phyloP scores from a whole-genome alignment of 2,113 vertebrate genomes.

The Alligator sinensis region DNA sequence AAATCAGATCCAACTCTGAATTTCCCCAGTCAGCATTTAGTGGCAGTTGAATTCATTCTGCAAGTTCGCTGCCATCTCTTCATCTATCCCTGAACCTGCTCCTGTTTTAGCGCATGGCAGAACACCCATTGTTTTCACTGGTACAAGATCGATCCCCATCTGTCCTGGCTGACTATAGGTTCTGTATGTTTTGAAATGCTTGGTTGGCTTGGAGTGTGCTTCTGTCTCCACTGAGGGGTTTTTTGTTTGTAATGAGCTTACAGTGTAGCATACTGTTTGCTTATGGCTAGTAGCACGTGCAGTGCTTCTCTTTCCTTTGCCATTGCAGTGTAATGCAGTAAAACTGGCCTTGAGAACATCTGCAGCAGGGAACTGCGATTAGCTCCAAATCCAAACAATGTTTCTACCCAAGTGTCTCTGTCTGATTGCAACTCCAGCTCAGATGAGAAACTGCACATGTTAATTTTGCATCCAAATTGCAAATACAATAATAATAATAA shows the following conservation, averaged over 20 bases:
- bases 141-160: not conserved
- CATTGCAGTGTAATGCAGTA: accelerated
- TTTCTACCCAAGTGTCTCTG: not conserved
- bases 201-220: not conserved
- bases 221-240: not conserved
- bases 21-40: not conserved
- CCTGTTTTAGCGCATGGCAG: too few relatives aligned
- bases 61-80: accelerated
- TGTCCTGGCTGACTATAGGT: not conserved
- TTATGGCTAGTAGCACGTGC: not conserved
- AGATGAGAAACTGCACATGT: not conserved
- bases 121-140: not conserved
- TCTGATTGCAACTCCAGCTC: not conserved
- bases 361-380: not conserved
- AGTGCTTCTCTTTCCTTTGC: not conserved
- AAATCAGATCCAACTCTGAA: not conserved
- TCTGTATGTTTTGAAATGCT: not conserved
- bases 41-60: not conserved
- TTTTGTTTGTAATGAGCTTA: not conserved
- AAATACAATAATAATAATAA: not conserved
- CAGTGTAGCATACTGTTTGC: accelerated
- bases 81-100: accelerated
- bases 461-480: not conserved
- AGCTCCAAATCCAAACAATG: not conserved
- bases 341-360: not conserved